Evolutionary conservation across 2,888 invertebrate species (phyloP).

Genomic region (Cepaea hortensis): DNA sequence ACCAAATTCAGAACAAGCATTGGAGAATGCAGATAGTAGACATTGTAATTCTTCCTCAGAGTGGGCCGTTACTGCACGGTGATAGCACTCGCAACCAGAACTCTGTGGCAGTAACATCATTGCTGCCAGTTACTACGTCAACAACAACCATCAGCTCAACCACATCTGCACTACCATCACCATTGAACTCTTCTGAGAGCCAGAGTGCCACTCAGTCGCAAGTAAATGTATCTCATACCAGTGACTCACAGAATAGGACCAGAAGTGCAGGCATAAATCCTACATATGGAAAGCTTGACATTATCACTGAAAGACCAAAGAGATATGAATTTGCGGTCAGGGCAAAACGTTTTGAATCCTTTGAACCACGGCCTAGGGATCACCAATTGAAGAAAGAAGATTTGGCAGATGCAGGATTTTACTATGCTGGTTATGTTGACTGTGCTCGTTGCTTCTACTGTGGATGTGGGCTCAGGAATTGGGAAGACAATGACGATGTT

Average conservation of each 20-base stretch:
- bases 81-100: conserved; percentile 5
- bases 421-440: conserved; percentile 50
- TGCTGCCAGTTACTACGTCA: neutral
- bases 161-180: neutral
- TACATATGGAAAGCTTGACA: conserved; percentile 51
- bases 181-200: neutral
- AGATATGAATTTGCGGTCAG: conserved; percentile 48
- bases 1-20: too few relatives aligned
- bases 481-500: conserved; percentile 49
- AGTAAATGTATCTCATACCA: neutral
- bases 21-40: too few relatives aligned
- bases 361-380: conserved; percentile 46
- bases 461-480: conserved; percentile 52
- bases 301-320: conserved; percentile 49
- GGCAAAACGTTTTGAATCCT: conserved; percentile 40
- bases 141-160: neutral
- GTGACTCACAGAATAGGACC: neutral
- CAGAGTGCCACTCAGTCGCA: neutral
- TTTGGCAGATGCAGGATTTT: conserved; percentile 47
- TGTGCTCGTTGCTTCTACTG: conserved; percentile 53
- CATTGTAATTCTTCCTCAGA: too few relatives aligned
- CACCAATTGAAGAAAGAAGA: conserved; percentile 44
- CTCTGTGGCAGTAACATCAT: neutral
- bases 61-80: too few relatives aligned
- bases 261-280: neutral